Evolutionary conservation across 2,113 vertebrate genomes (phyloP), one percentile per base, ranked within the genome.

Genomic region (Ardeotis arabs): DNA sequence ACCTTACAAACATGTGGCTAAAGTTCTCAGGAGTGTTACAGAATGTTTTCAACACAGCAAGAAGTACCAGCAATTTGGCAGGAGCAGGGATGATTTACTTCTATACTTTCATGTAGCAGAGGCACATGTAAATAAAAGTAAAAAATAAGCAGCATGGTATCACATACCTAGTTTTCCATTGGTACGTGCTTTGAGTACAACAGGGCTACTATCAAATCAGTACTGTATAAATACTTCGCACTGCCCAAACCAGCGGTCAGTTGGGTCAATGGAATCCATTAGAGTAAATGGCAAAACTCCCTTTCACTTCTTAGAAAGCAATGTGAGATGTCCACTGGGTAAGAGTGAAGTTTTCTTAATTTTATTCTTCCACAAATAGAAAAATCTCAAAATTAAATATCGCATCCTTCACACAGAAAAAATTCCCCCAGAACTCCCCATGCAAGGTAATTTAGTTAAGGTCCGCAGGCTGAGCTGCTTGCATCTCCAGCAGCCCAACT

Each of bases 1-100:
- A 3, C 23, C 12, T 79, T 20, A 45, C 0, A 0, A 80, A 33
- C 9, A 29, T 1, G 11, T 20, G 56, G 8, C 41, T 59, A 7
- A 10, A 17, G 41, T 52, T 76, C 73, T 87, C 47, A 39, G n/a
- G 37, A 68, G n/a, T 9, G 12, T 31, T 73, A 47, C 45, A 44
- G 44, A 55, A n/a, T 8, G 25, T 53, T 69, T 85, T 33, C 55
- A 52, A 10, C 33, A 12, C 17, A 55, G 12, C 28, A 50, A 78
- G 44, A 47, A 31, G 10, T 24, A 68, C 7, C 49, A 73, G 66
- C 24, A 41, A 28, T 55, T 74, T 53, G 64, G 49, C 55, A 69
- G 35, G 50, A 68, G 24, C 28, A 29, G 60, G 59, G n/a, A 8
- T 33, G 6, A 45, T 59, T 37, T n/a, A n/a, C 21, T 28, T 58